phyloP scores from a whole-genome alignment of 2,797 vertebrate species.

The Poeciliopsis presidionis region DNA sequence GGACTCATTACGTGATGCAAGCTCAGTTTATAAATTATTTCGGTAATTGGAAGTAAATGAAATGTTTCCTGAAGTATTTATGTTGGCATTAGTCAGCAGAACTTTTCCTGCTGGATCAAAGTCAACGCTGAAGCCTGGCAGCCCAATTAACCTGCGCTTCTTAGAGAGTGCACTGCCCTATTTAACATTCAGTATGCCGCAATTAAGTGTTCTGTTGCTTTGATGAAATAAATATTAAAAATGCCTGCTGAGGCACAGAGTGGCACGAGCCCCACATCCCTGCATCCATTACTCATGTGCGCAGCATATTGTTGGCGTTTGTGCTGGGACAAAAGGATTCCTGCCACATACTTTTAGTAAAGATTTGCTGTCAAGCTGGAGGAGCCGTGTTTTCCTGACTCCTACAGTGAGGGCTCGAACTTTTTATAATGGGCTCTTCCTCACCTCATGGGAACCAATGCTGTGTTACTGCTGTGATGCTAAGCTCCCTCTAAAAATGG shows the following conservation, averaged over 20 bases:
- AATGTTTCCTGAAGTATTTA: slow-evolving; percentile 28
- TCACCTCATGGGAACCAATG: slow-evolving; percentile 37
- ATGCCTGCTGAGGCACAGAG: slow-evolving; percentile 44
- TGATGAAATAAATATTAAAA: slow-evolving; percentile 41
- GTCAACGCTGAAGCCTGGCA: slow-evolving; percentile 45
- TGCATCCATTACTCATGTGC: slow-evolving; percentile 60
- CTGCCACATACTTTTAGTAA: slow-evolving; percentile 80
- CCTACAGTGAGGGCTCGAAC: slow-evolving; percentile 51
- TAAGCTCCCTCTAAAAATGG: neutral
- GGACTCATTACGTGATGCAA: neutral
- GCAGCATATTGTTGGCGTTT: slow-evolving; percentile 64
- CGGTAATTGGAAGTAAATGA: slow-evolving; percentile 19
- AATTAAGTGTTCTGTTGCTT: slow-evolving; percentile 62
- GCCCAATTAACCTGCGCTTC: slow-evolving; percentile 62
- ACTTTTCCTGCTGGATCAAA: slow-evolving; percentile 39
- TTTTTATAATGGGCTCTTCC: slow-evolving; percentile 58
- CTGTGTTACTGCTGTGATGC: slow-evolving; percentile 23
- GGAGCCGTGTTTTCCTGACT: slow-evolving; percentile 47
- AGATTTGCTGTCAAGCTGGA: slow-evolving; percentile 79
- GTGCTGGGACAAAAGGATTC: slow-evolving; percentile 50
- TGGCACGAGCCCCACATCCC: slow-evolving; percentile 41
- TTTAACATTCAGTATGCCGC: slow-evolving; percentile 57
- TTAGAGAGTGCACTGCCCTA: slow-evolving; percentile 38
- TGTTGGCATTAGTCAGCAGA: slow-evolving; percentile 41
- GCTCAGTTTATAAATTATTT: slow-evolving; percentile 16